Evolutionary conservation across 2,888 invertebrate genomes (phyloP).

Genomic region (Galeruca laticollis): DNA sequence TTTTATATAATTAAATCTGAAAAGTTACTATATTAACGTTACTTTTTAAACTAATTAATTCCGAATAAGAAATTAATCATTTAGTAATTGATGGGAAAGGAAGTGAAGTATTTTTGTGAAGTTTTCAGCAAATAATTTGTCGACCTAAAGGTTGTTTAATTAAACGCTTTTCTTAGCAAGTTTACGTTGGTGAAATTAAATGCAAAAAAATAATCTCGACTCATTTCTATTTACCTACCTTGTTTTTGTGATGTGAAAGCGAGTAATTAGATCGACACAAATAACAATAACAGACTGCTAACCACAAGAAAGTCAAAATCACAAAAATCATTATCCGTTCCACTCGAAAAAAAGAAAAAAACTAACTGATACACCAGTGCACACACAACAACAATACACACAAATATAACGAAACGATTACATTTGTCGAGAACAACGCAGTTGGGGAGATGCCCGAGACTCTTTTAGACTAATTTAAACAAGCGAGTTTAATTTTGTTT

Average conservation of each 20-base stretch:
- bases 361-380: slow-evolving; percentile 5
- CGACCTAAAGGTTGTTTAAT: too few relatives aligned
- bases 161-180: neutral
- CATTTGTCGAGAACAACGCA: slow-evolving; percentile 1
- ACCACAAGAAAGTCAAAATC: slow-evolving; percentile 36
- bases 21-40: too few relatives aligned
- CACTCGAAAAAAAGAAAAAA: slow-evolving; percentile 8
- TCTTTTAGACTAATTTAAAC: slow-evolving; percentile 11
- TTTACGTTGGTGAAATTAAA: neutral
- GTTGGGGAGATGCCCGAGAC: slow-evolving; percentile 22
- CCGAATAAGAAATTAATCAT: too few relatives aligned
- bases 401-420: slow-evolving; percentile 3
- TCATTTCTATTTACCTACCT: slow-evolving; percentile 6
- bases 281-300: slow-evolving; percentile 36
- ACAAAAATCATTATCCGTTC: slow-evolving; percentile 31
- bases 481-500: neutral
- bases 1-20: too few relatives aligned
- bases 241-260: slow-evolving; percentile 5
- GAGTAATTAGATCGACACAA: slow-evolving; percentile 20
- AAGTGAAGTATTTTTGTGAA: too few relatives aligned
- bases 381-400: slow-evolving; percentile 13
- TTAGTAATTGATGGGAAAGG: too few relatives aligned
- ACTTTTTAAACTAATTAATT: too few relatives aligned
- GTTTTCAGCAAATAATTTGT: too few relatives aligned
- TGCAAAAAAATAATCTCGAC: neutral